Evolutionary conservation across 2,888 invertebrate species (phyloP).

Genomic region (Capitulum mitella): DNA sequence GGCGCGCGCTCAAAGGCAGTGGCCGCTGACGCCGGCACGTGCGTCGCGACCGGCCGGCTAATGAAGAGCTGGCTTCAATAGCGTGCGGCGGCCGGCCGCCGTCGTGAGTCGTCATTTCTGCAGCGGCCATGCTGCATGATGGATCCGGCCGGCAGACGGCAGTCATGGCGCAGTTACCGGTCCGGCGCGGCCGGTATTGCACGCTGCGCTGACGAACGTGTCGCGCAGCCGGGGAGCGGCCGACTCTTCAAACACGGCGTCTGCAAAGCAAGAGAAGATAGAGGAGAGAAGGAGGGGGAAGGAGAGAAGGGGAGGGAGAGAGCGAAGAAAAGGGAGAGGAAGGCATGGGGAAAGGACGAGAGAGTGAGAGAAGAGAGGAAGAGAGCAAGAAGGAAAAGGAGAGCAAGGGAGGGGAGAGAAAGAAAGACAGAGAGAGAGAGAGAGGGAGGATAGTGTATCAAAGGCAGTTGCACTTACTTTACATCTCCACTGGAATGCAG

Average conservation of each 20-base stretch:
- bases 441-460: too few relatives aligned
- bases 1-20: not conserved
- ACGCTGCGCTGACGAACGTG: not conserved
- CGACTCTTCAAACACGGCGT: not conserved
- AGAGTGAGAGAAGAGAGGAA: not conserved
- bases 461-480: too few relatives aligned
- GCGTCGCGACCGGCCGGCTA: not conserved
- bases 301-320: not conserved
- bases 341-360: not conserved
- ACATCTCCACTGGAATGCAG: not conserved
- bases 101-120: not conserved
- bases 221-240: not conserved
- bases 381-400: not conserved
- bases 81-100: not conserved
- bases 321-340: not conserved
- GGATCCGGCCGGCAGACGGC: not conserved
- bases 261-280: not conserved
- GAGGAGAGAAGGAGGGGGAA: not conserved
- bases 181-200: not conserved
- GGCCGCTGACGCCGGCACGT: constrained; percentile 26
- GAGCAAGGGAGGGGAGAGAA: not conserved
- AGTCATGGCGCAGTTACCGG: constrained; percentile 4
- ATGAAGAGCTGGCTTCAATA: constrained; percentile 1
- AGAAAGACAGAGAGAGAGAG: not conserved
- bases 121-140: not conserved